These are phyloP conservation scores for Microplitis demolitor DNA, from an alignment of 1,140 invertebrate species.

Conservation along the genomic window DNA sequence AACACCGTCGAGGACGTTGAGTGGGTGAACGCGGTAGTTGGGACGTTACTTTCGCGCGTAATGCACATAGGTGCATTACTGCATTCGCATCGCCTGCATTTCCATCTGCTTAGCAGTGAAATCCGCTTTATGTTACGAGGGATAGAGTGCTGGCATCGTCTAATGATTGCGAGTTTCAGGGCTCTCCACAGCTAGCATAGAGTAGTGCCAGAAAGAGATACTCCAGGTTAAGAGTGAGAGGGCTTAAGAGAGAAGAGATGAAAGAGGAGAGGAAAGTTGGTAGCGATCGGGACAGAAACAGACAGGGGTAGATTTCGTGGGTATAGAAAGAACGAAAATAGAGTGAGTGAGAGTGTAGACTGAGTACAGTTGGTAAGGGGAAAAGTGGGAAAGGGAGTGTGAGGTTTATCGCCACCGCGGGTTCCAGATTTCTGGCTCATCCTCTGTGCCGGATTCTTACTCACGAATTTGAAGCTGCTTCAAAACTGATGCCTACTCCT, in stretches of 20 bases:
- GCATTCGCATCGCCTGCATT: slow-evolving; percentile 50
- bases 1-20: neutral
- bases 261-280: neutral
- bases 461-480: too few relatives aligned
- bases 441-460: neutral
- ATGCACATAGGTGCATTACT: slow-evolving; percentile 43
- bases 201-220: too few relatives aligned
- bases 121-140: slow-evolving; percentile 56
- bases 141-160: slow-evolving; percentile 44
- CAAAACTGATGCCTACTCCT: too few relatives aligned
- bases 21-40: neutral
- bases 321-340: neutral
- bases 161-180: slow-evolving; percentile 45
- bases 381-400: neutral
- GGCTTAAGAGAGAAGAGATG: neutral
- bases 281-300: neutral
- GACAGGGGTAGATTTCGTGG: neutral
- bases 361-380: neutral
- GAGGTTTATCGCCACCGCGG: slow-evolving; percentile 28
- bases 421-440: slow-evolving; percentile 30
- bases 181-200: too few relatives aligned
- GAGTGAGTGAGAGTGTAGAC: neutral
- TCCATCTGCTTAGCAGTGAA: slow-evolving; percentile 56
- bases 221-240: too few relatives aligned
- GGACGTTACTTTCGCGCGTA: slow-evolving; percentile 24